These are phyloP conservation scores for Sialis lutaria DNA, from an alignment of 2,888 invertebrate species.

Conservation along the genomic window DNA sequence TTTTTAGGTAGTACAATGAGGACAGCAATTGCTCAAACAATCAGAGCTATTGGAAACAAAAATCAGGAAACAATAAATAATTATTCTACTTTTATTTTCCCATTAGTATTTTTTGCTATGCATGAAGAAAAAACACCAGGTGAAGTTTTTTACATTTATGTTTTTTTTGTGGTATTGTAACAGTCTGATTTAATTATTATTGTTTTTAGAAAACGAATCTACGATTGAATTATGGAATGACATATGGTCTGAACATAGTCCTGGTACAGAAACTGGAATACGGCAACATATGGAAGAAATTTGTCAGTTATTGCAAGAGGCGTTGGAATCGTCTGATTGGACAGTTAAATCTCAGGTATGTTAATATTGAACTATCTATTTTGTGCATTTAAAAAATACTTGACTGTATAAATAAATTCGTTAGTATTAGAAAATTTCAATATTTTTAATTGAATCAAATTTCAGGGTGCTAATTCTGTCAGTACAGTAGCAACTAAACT, in stretches of 20 bases:
- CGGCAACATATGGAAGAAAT: conserved; percentile 57
- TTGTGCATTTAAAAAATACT: not conserved
- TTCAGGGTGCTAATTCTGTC: conserved; percentile 61
- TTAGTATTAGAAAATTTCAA: conserved; percentile 4
- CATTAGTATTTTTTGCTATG: conserved; percentile 81
- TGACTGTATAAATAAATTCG: not conserved
- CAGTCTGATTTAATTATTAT: not conserved
- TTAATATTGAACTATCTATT: not conserved
- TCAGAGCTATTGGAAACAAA: conserved; percentile 67
- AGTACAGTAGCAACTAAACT: conserved; percentile 60
- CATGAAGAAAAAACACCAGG: conserved; percentile 58
- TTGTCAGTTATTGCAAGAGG: conserved; percentile 46
- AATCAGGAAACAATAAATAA: conserved; percentile 68
- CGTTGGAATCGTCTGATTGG: conserved; percentile 74
- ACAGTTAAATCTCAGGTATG: conserved; percentile 61
- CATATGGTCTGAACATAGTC: conserved; percentile 75
- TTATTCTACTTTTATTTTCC: conserved; percentile 56
- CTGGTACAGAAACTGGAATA: conserved; percentile 73
- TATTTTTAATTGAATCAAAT: not conserved
- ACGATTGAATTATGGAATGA: conserved; percentile 69
- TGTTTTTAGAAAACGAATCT: conserved; percentile 26
- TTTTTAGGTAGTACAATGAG: conserved; percentile 53
- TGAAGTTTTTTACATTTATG: conserved; percentile 12
- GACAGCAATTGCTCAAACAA: conserved; percentile 52
- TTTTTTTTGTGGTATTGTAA: not conserved